These are phyloP conservation scores for Avahi laniger DNA, from an alignment of 2,797 vertebrate species.

Conservation along the genomic window DNA sequence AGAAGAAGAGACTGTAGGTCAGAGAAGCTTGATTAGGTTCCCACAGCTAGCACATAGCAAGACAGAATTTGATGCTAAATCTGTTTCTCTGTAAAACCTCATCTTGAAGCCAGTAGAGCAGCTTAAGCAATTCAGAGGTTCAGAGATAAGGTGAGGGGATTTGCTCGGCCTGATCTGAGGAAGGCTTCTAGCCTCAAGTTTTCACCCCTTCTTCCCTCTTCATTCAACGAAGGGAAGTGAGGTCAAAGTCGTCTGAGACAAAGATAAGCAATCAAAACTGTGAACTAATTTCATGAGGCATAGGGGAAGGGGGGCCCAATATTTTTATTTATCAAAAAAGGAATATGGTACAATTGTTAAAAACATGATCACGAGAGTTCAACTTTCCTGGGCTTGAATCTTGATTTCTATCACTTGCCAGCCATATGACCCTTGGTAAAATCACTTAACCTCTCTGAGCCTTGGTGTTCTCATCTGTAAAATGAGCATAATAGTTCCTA, in stretches of 20 bases:
- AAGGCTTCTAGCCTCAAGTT: neutral
- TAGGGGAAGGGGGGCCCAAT: neutral
- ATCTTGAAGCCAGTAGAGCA: neutral
- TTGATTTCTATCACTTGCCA: neutral
- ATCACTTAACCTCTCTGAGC: neutral
- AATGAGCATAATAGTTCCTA: neutral
- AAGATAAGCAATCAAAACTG: slow-evolving; percentile 11
- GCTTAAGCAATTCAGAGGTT: neutral
- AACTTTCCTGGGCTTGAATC: neutral
- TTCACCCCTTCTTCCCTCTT: neutral
- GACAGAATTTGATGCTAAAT: neutral
- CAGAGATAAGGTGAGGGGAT: neutral
- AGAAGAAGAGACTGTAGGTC: neutral
- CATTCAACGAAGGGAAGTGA: neutral
- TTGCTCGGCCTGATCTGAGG: neutral
- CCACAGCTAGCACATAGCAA: neutral
- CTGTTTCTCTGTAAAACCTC: neutral
- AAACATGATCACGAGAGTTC: neutral
- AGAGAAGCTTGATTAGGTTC: neutral
- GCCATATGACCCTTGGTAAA: neutral
- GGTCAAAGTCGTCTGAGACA: neutral
- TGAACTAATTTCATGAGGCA: neutral
- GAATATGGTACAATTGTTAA: neutral
- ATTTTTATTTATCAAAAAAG: neutral
- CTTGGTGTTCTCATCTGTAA: neutral